Conservation (phyloP, 1,140 invertebrate species). For the Oncopodura yosiiana region DNA sequence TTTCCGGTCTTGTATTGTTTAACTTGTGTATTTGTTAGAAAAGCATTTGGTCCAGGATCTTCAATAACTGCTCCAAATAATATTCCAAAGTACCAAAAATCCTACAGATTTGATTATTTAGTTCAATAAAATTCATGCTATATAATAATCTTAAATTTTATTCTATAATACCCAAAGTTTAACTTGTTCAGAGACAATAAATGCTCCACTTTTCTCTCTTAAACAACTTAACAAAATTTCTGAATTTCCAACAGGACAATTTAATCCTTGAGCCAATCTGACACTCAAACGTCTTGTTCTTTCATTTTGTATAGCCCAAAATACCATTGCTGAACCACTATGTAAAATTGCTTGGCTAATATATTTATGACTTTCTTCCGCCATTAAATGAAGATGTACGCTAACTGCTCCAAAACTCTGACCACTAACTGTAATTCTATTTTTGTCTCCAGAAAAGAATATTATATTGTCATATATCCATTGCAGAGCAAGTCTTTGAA, state of each 20-base stretch:
- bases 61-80: conserved; percentile 19
- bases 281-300: background rate
- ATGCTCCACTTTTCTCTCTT: conserved; percentile 1
- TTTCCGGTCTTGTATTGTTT: background rate
- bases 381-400: conserved; percentile 17
- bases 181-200: conserved; percentile 10
- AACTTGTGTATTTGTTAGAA: conserved; percentile 9
- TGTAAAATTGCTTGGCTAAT: conserved; percentile 14
- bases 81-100: too few relatives aligned
- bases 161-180: conserved; percentile 13
- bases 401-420: conserved; percentile 4
- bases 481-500: background rate
- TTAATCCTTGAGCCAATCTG: background rate
- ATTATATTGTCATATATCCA: background rate
- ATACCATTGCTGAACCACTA: conserved; percentile 14
- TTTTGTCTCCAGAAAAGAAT: background rate
- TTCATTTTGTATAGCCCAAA: conserved; percentile 17
- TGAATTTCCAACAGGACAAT: conserved; percentile 10
- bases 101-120: too few relatives aligned
- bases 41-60: background rate
- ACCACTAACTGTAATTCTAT: background rate
- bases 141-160: too few relatives aligned
- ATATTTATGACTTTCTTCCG: background rate
- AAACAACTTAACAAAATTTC: conserved; percentile 7
- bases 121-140: too few relatives aligned